Percentiles rank a stretch among this genome's conserved stretches.
Evolutionary conservation across 2,888 invertebrate species (phyloP).

Genomic region (Rhamnusium bicolor): DNA sequence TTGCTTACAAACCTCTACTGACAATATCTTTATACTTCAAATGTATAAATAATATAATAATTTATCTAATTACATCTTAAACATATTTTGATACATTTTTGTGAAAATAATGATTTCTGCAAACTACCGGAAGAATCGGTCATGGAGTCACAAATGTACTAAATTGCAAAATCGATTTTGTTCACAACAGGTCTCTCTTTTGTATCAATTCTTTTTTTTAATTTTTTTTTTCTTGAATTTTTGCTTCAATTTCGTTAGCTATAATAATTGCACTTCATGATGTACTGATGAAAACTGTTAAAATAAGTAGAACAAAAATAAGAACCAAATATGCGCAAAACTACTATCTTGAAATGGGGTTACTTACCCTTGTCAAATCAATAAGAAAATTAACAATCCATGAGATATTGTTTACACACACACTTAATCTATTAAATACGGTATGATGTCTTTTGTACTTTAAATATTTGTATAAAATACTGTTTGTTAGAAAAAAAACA

Average conservation of each 20-base stretch:
- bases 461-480: conserved; percentile 59
- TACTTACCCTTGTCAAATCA: conserved; percentile 38
- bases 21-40: too few relatives aligned
- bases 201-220: not conserved
- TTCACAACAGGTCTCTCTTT: conserved; percentile 10
- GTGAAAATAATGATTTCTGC: not conserved
- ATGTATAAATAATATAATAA: too few relatives aligned
- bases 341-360: conserved; percentile 8
- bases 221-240: not conserved
- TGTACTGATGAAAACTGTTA: too few relatives aligned
- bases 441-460: too few relatives aligned
- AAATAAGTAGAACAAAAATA: not conserved
- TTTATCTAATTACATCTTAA: too few relatives aligned
- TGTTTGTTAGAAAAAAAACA: conserved; percentile 48
- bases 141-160: not conserved
- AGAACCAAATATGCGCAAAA: not conserved
- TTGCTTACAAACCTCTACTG: too few relatives aligned
- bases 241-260: not conserved
- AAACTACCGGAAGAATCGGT: not conserved
- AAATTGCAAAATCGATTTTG: conserved; percentile 8
- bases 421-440: not conserved
- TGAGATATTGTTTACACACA: conserved; percentile 12
- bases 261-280: not conserved
- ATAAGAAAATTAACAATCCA: conserved; percentile 24
- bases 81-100: too few relatives aligned